phyloP scores from a whole-genome alignment of 1,140 invertebrate species.

The Drosophila kikkawai region DNA sequence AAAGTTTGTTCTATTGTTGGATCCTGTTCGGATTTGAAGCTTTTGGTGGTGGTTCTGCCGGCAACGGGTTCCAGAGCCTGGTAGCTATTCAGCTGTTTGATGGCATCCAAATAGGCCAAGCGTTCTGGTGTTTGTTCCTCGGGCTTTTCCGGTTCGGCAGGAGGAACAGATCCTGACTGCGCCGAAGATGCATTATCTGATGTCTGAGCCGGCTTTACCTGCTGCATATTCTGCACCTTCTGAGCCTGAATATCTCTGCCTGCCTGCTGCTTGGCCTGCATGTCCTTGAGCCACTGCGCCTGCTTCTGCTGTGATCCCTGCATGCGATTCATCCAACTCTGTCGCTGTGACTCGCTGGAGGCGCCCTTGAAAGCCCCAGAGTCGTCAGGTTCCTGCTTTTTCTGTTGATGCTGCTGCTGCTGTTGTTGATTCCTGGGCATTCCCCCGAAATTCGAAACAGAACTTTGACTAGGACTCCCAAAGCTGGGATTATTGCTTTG shows the following conservation, averaged over 20 bases:
- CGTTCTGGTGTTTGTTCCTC: slow-evolving; percentile 52
- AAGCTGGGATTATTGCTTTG: neutral
- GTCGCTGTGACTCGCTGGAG: slow-evolving; percentile 36
- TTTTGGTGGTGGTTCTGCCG: slow-evolving; percentile 33
- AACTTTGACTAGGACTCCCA: neutral
- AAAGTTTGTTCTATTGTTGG: slow-evolving; percentile 57
- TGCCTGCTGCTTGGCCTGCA: slow-evolving; percentile 64
- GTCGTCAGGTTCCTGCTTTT: neutral
- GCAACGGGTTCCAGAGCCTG: slow-evolving; percentile 33
- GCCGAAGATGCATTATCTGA: neutral
- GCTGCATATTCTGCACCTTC: slow-evolving; percentile 44
- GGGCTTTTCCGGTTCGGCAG: neutral
- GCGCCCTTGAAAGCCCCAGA: slow-evolving; percentile 20
- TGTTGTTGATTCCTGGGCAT: slow-evolving; percentile 11
- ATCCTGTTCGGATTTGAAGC: slow-evolving; percentile 13
- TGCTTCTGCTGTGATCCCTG: slow-evolving; percentile 63
- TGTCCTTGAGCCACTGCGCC: slow-evolving; percentile 59
- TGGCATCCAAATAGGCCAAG: slow-evolving; percentile 55
- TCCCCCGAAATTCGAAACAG: slow-evolving; percentile 6
- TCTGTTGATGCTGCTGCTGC: slow-evolving; percentile 10
- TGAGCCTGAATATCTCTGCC: slow-evolving; percentile 58
- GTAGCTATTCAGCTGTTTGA: slow-evolving; percentile 51
- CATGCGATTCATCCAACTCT: slow-evolving; percentile 71
- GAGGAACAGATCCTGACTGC: neutral
- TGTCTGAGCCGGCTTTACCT: neutral